Evolutionary conservation across 2,888 invertebrate genomes (phyloP), one percentile per base, ranked within the genome.

Genomic region (Heliconius erato): DNA sequence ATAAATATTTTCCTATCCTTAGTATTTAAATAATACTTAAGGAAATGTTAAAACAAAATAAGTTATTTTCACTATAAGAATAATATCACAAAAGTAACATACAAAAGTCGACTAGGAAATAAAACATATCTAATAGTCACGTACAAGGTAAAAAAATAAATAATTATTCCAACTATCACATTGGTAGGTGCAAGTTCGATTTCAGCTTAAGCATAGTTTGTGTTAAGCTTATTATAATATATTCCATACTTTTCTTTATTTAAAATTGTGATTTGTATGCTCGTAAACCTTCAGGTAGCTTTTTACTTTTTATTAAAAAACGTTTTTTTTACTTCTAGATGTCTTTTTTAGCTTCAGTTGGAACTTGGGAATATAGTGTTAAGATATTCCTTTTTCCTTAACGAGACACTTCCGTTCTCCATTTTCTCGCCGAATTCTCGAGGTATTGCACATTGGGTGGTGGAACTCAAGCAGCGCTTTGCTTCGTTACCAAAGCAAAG

Each of bases 11-110:
- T 23, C 59, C 54, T 54, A 23, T 19, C 59, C 59, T 23, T 59
- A 59, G 11, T 11, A 59, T 9, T 23, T 59, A 59, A 19, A 59
- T 59, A 59, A 59, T 23, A 59, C 9, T 23, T 59, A 9, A 63
- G n/a, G 0, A 63, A 63, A 63, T n/a, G n/a, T 63, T 63, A n/a
- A n/a, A 9, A 63, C n/a, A 63, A n/a, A 63, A 63, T 63, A 63
- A 3, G 28, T 28, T 32, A 12, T 65, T 14, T 65, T 65, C 6
- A 11, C 40, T 40, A 71, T 40, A n/a, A 40, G 54, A 59, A 59
- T 54, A 77, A 35, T 78, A 77, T 77, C 77, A 78, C 78, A 78
- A 19, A 63, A 67, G 16, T 32, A 77, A 65, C 40, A 67, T 26
- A 65, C 12, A n/a, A 74, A 74, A 63, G n/a, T 76, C 19, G 68